Conservation (phyloP, 2,888 invertebrate genomes). For the Tachina fera region DNA sequence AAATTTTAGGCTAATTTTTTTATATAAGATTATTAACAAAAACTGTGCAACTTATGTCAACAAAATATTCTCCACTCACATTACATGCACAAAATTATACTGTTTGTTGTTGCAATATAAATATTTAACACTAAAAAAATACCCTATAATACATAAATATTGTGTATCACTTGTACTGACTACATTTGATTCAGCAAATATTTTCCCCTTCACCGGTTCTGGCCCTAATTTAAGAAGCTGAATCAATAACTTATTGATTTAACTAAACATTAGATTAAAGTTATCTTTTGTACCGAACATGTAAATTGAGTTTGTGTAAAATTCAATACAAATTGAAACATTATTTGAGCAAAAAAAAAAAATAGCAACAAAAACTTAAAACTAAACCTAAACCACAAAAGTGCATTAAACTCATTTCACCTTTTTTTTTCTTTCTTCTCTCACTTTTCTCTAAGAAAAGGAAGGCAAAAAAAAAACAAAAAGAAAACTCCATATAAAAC, state of each 20-base stretch:
- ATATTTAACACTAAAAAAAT: no score
- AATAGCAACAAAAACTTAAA: constrained; percentile 57
- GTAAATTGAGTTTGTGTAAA: constrained; percentile 44
- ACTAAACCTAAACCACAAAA: constrained; percentile 68
- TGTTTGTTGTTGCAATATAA: no score
- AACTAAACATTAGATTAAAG: background rate
- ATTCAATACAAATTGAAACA: constrained; percentile 62
- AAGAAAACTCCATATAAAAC: constrained; percentile 47
- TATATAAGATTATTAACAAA: no score
- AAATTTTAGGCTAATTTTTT: no score
- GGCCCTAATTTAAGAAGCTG: background rate
- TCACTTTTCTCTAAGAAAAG: constrained; percentile 31
- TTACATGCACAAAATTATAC: no score
- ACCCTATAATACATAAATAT: no score
- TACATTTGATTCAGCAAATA: no score
- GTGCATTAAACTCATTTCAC: constrained; percentile 72
- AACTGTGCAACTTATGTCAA: no score
- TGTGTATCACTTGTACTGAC: no score
- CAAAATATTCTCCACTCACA: no score
- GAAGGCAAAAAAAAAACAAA: background rate
- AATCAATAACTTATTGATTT: background rate
- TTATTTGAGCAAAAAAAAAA: constrained; percentile 46
- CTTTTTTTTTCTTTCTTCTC: constrained; percentile 54
- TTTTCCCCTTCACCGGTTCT: background rate
- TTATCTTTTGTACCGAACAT: no score